A percentile compares a stretch with the other conserved stretches of the same genome.
Conservation (phyloP, 2,888 invertebrate genomes). For the Alloplasta piceator region DNA sequence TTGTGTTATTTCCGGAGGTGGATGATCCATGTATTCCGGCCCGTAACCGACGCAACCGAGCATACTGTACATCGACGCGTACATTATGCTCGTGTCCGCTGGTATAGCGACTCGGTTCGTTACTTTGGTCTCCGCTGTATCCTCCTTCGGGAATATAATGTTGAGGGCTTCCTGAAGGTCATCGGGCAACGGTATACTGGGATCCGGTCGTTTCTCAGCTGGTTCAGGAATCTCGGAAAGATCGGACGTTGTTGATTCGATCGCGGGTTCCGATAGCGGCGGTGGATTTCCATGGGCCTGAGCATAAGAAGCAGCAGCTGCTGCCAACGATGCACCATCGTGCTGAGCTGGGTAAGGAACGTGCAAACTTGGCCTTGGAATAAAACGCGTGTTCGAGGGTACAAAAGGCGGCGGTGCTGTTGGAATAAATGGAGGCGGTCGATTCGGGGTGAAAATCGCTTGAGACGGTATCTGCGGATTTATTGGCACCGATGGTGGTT, state of each 20-base stretch:
- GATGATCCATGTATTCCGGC: conserved; percentile 82
- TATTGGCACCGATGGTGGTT: neutral
- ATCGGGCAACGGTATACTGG: conserved; percentile 85
- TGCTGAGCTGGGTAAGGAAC: conserved; percentile 69
- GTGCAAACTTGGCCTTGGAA: conserved; percentile 67
- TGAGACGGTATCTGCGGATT: conserved; percentile 14
- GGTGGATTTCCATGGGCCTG: conserved; percentile 76
- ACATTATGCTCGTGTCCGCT: conserved; percentile 78
- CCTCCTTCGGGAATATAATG: conserved; percentile 87
- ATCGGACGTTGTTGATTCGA: conserved; percentile 61
- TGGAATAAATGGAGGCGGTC: conserved; percentile 76
- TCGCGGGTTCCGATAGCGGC: conserved; percentile 76
- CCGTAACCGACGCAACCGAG: conserved; percentile 80
- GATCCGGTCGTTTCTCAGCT: conserved; percentile 82
- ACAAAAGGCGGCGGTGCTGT: conserved; percentile 74
- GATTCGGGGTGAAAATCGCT: conserved; percentile 71
- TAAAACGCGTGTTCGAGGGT: conserved; percentile 68
- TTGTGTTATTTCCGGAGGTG: conserved; percentile 81
- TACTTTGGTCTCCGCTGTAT: conserved; percentile 75
- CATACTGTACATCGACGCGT: conserved; percentile 81
- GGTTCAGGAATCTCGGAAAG: conserved; percentile 80
- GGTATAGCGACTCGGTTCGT: conserved; percentile 68
- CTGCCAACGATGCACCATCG: conserved; percentile 66
- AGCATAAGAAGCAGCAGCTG: conserved; percentile 67
- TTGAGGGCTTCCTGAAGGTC: conserved; percentile 88